Base-by-base conservation (phyloP, 92 coral and sea anemone genomes). In the Isaurus tuberculatus region DNA sequence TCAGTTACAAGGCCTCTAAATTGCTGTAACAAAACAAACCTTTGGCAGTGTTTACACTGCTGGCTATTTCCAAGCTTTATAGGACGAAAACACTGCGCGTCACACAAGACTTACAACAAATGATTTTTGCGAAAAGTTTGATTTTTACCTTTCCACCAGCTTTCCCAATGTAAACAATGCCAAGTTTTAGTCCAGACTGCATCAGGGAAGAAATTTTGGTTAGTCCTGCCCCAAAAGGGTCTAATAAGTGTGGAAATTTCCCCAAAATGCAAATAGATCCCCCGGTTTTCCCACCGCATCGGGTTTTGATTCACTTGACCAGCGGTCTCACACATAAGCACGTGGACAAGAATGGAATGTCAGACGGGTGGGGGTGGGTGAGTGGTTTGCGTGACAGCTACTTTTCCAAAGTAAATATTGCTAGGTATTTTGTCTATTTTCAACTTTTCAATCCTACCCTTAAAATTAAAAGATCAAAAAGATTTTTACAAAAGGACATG, bases 121-220 rank as follows among this genome's bases (percentile, higher is more conserved):
- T 42, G 65, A 28, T 55, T 28, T 43, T 36, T 72, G 29, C 57
- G 25, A 25, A 84, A 65, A 23, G 37, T 20, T 30, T 2, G 16
- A 8, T 69, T n/a, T 90, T 86, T 72, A 93, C 97, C 94, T 93
- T 93, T 37, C 97, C 97, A 69, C 97, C 97, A n/a, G 97, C 97
- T 85, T 93, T 93, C 36, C 97, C 97, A 73, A 93, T 93, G 70
- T 93, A 93, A 11, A 93, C 97, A 26, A 93, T 93, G 20, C 97
- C 97, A 64, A 93, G 89, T 82, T 93, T 93, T 23, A 91, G 88
- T 40, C 91, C 97, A 49, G 92, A 88, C 86, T 93, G 95, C 97
- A 93, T 93, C 46, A 42, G 27, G 46, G 44, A 75, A 57, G 51
- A 22, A 31, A 58, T 23, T 32, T 10, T 22, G 20, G 36, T 48